Conservation (phyloP, 2,797 vertebrate genomes). For the Cossypha niveicapilla region DNA sequence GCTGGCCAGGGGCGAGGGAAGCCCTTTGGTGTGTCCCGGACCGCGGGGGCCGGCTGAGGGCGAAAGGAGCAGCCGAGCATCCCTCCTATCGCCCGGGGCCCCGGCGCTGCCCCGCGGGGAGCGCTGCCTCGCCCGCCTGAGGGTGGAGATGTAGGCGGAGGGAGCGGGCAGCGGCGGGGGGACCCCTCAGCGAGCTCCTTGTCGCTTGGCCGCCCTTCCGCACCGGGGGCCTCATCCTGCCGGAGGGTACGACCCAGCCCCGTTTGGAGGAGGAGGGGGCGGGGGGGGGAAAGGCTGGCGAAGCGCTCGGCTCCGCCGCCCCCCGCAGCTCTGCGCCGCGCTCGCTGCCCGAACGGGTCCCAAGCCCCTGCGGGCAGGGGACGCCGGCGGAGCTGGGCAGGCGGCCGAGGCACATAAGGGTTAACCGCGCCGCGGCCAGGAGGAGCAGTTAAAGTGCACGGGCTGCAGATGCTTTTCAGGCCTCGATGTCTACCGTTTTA, state of each 20-base stretch:
- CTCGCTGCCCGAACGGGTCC: neutral
- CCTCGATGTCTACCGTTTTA: conserved; percentile 2
- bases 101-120: neutral
- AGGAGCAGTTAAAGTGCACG: neutral
- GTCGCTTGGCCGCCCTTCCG: neutral
- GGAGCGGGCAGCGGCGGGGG: neutral
- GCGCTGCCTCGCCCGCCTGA: neutral
- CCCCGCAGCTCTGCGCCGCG: neutral
- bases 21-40: neutral
- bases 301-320: neutral
- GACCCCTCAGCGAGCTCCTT: neutral
- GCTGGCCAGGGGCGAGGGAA: neutral
- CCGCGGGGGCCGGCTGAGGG: neutral
- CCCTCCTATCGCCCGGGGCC: neutral
- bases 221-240: neutral
- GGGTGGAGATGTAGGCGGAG: neutral
- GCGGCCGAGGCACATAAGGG: neutral
- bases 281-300: neutral
- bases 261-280: neutral
- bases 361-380: neutral
- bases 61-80: neutral
- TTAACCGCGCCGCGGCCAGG: neutral
- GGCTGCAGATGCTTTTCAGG: conserved; percentile 34
- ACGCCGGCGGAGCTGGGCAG: neutral
- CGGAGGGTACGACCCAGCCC: neutral